Evolutionary conservation across 2,113 vertebrate species (phyloP).

Genomic region (Phasianus colchicus): DNA sequence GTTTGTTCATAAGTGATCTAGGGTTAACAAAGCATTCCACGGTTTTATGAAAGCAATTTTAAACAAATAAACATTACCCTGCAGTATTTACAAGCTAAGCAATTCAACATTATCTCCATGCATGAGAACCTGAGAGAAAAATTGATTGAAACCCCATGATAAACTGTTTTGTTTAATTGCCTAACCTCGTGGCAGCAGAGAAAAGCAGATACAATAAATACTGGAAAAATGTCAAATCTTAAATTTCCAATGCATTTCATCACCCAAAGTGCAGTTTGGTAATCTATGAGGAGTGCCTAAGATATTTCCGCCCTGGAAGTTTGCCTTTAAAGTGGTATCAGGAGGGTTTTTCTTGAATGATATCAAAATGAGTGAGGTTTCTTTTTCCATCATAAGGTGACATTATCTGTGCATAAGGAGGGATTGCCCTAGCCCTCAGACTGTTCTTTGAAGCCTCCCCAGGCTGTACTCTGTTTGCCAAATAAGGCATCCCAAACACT

Average conservation of each 20-base stretch:
- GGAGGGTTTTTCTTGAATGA: background rate
- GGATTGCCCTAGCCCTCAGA: background rate
- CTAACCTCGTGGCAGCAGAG: background rate
- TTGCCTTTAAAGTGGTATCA: background rate
- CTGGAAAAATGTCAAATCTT: background rate
- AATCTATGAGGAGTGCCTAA: background rate
- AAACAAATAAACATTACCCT: conserved; percentile 59
- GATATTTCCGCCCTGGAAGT: background rate
- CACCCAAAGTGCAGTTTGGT: background rate
- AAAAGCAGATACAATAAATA: conserved; percentile 22
- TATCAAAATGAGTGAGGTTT: background rate
- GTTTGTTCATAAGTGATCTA: conserved; percentile 36
- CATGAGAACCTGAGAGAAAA: conserved; percentile 49
- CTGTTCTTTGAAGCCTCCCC: background rate
- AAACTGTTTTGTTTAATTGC: conserved; percentile 24
- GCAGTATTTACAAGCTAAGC: conserved; percentile 46
- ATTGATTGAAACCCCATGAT: conserved; percentile 14
- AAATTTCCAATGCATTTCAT: background rate
- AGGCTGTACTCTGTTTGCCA: background rate
- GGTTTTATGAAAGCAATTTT: conserved; percentile 57
- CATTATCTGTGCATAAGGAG: background rate
- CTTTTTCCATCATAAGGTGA: background rate
- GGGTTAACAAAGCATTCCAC: conserved; percentile 68
- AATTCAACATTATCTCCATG: conserved; percentile 27
- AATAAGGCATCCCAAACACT: conserved; percentile 53